Conservation (phyloP, 2,113 vertebrate genomes). For the Lepisosteus osseus region DNA sequence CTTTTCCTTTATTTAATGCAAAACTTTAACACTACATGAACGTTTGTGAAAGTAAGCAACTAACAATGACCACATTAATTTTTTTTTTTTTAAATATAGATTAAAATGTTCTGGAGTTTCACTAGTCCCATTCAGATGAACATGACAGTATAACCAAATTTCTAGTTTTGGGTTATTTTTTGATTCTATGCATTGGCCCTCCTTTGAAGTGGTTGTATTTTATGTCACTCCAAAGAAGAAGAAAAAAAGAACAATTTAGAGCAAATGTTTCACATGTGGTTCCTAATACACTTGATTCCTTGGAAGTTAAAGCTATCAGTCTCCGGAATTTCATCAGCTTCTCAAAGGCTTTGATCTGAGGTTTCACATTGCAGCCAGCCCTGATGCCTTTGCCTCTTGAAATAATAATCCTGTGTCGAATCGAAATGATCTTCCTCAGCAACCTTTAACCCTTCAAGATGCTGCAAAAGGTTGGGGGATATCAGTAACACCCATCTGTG, state of each 20-base stretch:
- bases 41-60: too few relatives aligned
- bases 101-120: slow-evolving; percentile 54
- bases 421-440: slow-evolving; percentile 55
- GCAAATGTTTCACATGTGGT: slow-evolving; percentile 15
- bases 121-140: slow-evolving; percentile 58
- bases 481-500: slow-evolving; percentile 42
- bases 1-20: too few relatives aligned
- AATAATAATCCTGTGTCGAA: slow-evolving; percentile 60
- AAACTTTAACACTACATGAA: too few relatives aligned
- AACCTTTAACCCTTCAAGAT: slow-evolving; percentile 54
- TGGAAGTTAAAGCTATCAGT: slow-evolving; percentile 33
- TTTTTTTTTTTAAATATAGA: slow-evolving; percentile 60
- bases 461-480: slow-evolving; percentile 40
- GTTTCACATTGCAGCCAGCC: slow-evolving; percentile 42
- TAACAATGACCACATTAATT: too few relatives aligned
- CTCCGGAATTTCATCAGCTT: slow-evolving; percentile 33
- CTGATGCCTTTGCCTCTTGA: slow-evolving; percentile 40
- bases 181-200: slow-evolving; percentile 31
- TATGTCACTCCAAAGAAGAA: slow-evolving; percentile 41
- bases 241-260: slow-evolving; percentile 7
- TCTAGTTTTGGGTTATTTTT: slow-evolving; percentile 58
- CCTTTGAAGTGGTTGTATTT: slow-evolving; percentile 50
- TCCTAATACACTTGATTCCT: slow-evolving; percentile 25
- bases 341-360: slow-evolving; percentile 52
- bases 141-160: slow-evolving; percentile 65